These are phyloP conservation scores for Podarcis lilfordi DNA, from an alignment of 2,797 vertebrate genomes.

Conservation along the genomic window DNA sequence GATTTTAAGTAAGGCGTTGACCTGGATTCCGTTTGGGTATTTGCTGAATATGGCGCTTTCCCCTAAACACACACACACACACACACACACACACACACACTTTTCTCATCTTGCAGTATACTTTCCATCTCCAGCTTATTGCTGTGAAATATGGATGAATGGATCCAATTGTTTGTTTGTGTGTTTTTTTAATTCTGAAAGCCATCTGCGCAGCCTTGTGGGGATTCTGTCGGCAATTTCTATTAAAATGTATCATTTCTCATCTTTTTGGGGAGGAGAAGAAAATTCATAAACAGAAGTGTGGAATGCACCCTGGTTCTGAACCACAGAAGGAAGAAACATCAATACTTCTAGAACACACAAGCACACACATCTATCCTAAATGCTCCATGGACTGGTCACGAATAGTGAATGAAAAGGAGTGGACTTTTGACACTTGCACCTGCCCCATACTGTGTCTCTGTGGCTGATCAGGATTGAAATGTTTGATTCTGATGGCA, in stretches of 20 bases:
- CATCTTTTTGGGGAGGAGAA: slow-evolving; percentile 10
- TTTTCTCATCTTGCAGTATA: slow-evolving; percentile 9
- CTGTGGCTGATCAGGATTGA: neutral
- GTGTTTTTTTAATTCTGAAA: slow-evolving; percentile 3
- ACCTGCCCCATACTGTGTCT: neutral
- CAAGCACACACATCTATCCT: neutral
- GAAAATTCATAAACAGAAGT: slow-evolving; percentile 4
- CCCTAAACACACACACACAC: neutral
- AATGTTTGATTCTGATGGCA: neutral
- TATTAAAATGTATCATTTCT: slow-evolving; percentile 53
- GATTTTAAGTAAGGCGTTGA: slow-evolving; percentile 20
- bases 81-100: neutral
- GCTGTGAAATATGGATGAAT: slow-evolving; percentile 54
- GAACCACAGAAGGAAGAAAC: neutral
- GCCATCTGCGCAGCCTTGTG: slow-evolving; percentile 40
- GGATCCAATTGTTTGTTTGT: slow-evolving; percentile 38
- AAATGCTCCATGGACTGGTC: neutral
- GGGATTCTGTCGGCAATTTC: slow-evolving; percentile 50
- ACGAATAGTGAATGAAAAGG: neutral
- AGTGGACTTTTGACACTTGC: neutral
- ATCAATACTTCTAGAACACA: neutral
- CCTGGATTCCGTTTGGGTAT: slow-evolving; percentile 27
- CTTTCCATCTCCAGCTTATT: neutral
- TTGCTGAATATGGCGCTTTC: neutral
- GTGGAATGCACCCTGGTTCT: neutral